phyloP scores from a whole-genome alignment of 2,888 invertebrate species.

The Ypsolopha sequella region DNA sequence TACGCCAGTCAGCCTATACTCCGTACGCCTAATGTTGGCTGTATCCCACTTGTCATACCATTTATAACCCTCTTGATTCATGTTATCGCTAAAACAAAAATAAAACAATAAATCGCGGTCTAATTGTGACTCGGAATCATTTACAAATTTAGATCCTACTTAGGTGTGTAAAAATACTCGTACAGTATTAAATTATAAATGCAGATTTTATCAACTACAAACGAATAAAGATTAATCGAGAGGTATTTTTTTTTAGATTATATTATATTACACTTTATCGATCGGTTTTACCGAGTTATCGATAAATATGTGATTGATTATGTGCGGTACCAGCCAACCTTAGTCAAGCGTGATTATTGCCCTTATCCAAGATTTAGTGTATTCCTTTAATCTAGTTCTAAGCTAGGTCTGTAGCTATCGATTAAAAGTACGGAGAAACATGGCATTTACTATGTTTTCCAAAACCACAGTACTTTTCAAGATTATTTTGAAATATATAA shows the following conservation, averaged over 20 bases:
- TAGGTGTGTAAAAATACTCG: too few relatives aligned
- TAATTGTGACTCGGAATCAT: too few relatives aligned
- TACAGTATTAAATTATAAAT: too few relatives aligned
- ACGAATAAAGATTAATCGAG: too few relatives aligned
- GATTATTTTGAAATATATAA: too few relatives aligned
- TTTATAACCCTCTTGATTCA: not conserved
- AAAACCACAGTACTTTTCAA: not conserved
- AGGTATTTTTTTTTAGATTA: too few relatives aligned
- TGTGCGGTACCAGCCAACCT: conserved; percentile 13
- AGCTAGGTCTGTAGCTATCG: conserved; percentile 40
- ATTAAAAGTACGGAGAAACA: not conserved
- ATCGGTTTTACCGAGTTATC: too few relatives aligned
- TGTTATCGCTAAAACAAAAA: too few relatives aligned
- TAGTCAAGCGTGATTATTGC: conserved; percentile 19
- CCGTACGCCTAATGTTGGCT: not conserved
- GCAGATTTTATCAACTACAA: too few relatives aligned
- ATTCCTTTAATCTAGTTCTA: conserved; percentile 44
- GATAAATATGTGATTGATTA: not conserved
- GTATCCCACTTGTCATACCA: not conserved
- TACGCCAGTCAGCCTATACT: not conserved
- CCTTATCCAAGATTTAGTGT: conserved; percentile 41
- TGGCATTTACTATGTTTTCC: not conserved
- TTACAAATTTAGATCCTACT: too few relatives aligned
- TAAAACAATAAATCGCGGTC: too few relatives aligned
- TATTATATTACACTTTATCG: too few relatives aligned